These are phyloP conservation scores for Myotis lucifugus DNA, from an alignment of 2,113 vertebrate genomes.

Conservation along the genomic window DNA sequence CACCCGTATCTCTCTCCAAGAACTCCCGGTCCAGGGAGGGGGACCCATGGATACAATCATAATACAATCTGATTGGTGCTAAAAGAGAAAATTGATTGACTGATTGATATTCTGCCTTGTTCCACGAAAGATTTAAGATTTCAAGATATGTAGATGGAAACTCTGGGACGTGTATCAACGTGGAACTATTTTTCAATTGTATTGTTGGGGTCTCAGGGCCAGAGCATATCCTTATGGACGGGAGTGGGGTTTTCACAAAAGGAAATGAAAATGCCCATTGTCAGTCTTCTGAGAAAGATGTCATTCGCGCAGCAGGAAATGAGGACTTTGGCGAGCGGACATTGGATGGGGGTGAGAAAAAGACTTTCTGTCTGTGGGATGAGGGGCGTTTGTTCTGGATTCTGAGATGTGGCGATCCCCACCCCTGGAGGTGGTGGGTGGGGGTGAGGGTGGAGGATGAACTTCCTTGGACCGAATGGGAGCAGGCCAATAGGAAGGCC, in stretches of 20 bases:
- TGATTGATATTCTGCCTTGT: slow-evolving; percentile 71
- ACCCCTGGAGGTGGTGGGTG: not conserved
- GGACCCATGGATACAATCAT: slow-evolving; percentile 19
- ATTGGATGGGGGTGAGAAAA: not conserved
- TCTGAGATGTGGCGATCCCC: not conserved
- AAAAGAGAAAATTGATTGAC: slow-evolving; percentile 66
- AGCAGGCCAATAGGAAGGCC: not conserved
- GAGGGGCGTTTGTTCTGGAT: not conserved
- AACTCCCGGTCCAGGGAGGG: slow-evolving; percentile 27
- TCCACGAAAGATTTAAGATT: slow-evolving; percentile 67
- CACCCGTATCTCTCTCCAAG: not conserved
- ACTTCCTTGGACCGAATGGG: not conserved
- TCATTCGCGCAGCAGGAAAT: slow-evolving; percentile 75
- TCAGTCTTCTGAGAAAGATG: slow-evolving; percentile 78
- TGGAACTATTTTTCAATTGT: slow-evolving; percentile 59
- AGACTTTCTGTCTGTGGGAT: not conserved
- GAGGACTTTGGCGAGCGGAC: slow-evolving; percentile 53
- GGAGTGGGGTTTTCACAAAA: slow-evolving; percentile 71
- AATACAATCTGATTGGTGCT: slow-evolving; percentile 58
- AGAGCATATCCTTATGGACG: slow-evolving; percentile 61
- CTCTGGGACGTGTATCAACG: slow-evolving; percentile 33
- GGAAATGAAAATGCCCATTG: slow-evolving; percentile 77
- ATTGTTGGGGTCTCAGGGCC: slow-evolving; percentile 56
- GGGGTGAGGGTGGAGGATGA: not conserved
- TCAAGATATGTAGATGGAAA: slow-evolving; percentile 71